Evolutionary conservation across 2,797 vertebrate genomes (phyloP), one percentile per base, ranked within the genome.

Genomic region (Erethizon dorsatum): DNA sequence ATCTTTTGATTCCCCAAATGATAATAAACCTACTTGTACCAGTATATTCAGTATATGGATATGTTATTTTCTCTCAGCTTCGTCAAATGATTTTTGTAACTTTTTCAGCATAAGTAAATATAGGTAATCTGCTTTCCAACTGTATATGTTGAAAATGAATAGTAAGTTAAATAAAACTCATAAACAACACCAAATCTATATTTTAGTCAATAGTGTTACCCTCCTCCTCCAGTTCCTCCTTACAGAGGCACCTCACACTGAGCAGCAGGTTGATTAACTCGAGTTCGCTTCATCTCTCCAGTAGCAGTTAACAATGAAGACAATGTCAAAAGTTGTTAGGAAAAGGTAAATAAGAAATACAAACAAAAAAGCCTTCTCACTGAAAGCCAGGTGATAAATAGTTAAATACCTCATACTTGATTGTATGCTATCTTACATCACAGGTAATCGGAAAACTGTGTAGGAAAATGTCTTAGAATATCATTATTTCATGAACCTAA

Each of bases 41-140:
- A 75, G 41, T 85, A 61, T 14, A 63, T 97, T 93, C 80, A 10
- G 85, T 95, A 77, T 37, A 71, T 65, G 50, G 28, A 6, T 75
- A 28, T 86, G 85, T 26, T 47, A 47, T 83, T 88, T 92, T 52
- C 56, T 86, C 37, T 91, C 47, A 88, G 52, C 14, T 91, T 54
- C 50, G 67, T 91, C 17, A 67, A 94, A 63, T 73, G 65, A 93
- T 94, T 97, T 96, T 96, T 94, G 59, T 65, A 71, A 89, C 20
- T 65, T 75, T 92, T 80, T 96, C 37, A 87, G 14, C 22, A 47
- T 89, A 59, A 89, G 84, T 83, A 78, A 45, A 37, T 50, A 83
- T 71, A 73, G 73, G 15, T 9, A 82, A 9, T 87, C 6, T 84
- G n/a, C 7, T 95, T 24, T 87, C 63, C 88, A 83, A 87, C 3